Evolutionary conservation across 2,113 vertebrate species (phyloP).

Genomic region (Neomonachus schauinslandi): DNA sequence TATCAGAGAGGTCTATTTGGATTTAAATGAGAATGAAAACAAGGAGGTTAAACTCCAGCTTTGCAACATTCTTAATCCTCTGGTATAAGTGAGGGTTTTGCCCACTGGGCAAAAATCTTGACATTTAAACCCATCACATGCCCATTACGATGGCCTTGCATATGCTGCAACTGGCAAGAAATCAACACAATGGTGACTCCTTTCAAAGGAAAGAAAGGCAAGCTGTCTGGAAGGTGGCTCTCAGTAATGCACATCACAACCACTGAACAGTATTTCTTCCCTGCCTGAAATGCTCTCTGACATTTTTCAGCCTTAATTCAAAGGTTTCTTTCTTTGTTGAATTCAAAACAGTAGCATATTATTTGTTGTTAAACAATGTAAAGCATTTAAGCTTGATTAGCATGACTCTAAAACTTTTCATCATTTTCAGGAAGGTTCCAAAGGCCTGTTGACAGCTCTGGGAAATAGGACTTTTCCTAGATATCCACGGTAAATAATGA

Average conservation of each 20-base stretch:
- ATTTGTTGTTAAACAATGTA: slow-evolving; percentile 29
- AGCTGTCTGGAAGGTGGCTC: not conserved
- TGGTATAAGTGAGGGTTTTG: not conserved
- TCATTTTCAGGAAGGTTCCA: not conserved
- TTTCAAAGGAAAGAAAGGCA: not conserved
- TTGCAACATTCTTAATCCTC: not conserved
- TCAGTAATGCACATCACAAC: not conserved
- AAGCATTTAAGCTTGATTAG: slow-evolving; percentile 20
- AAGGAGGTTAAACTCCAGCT: not conserved
- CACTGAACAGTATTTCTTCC: not conserved
- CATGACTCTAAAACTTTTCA: slow-evolving; percentile 34
- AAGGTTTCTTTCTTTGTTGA: slow-evolving; percentile 50
- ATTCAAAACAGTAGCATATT: not conserved
- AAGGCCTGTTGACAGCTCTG: slow-evolving; percentile 14
- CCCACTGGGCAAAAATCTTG: not conserved
- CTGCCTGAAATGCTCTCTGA: not conserved
- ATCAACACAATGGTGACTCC: not conserved
- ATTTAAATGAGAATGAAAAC: not conserved
- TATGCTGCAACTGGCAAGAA: not conserved
- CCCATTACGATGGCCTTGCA: not conserved
- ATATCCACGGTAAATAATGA: slow-evolving; percentile 42
- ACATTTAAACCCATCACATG: not conserved
- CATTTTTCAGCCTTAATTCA: slow-evolving; percentile 53
- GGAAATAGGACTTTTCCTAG: not conserved
- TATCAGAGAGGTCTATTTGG: not conserved